These are phyloP conservation scores for Menidia beryllina DNA, from an alignment of 2,113 vertebrate genomes.

Conservation along the genomic window DNA sequence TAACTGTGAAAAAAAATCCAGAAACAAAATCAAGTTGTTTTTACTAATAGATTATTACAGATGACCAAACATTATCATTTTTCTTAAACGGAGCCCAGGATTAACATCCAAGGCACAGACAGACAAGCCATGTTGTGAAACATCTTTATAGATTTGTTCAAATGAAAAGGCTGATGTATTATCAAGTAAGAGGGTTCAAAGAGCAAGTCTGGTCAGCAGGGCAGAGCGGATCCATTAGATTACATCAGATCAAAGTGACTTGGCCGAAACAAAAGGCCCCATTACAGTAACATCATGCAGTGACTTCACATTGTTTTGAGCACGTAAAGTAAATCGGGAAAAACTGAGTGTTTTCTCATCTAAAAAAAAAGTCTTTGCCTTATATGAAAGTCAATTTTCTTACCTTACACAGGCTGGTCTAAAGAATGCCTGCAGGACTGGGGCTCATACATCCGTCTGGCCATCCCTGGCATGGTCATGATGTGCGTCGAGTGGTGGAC, in stretches of 20 bases:
- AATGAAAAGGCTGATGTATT: background rate
- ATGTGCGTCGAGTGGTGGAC: constrained; percentile 92
- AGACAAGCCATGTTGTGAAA: background rate
- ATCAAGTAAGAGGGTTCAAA: background rate
- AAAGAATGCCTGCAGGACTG: constrained; percentile 87
- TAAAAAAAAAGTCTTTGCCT: background rate
- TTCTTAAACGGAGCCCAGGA: background rate
- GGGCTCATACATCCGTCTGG: constrained; percentile 83
- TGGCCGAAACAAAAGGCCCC: too few relatives aligned
- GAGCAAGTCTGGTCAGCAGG: background rate
- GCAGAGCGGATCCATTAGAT: background rate
- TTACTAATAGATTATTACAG: too few relatives aligned
- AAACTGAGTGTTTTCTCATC: too few relatives aligned
- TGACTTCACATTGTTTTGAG: too few relatives aligned
- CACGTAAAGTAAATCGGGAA: background rate
- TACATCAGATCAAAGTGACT: background rate
- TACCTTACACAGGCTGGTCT: constrained; percentile 84
- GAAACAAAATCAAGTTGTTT: too few relatives aligned
- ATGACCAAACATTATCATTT: background rate
- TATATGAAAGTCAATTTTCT: background rate
- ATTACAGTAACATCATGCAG: background rate
- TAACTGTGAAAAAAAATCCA: too few relatives aligned
- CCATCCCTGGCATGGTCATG: constrained; percentile 90
- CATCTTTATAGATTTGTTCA: too few relatives aligned
- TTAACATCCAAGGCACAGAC: background rate